Evolutionary conservation across 2,888 invertebrate genomes (phyloP).

Genomic region (Linnaemya vulpina): DNA sequence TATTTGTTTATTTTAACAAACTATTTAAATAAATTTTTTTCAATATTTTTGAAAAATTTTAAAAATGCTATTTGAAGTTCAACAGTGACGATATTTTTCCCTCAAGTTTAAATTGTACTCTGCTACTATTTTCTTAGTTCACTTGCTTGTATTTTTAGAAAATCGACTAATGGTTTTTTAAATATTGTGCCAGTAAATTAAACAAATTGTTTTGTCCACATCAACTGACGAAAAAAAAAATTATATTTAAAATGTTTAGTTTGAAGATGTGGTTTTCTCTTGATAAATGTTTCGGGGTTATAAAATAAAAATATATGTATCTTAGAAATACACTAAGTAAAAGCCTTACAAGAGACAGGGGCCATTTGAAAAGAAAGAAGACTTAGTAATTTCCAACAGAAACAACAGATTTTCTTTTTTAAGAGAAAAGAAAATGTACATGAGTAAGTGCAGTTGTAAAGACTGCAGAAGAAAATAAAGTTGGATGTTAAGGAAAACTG

Average conservation of each 20-base stretch:
- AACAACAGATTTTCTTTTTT: slow-evolving; percentile 13
- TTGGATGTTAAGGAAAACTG: slow-evolving; percentile 12
- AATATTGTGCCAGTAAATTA: slow-evolving; percentile 61
- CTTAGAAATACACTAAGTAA: slow-evolving; percentile 4
- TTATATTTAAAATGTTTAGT: slow-evolving; percentile 65
- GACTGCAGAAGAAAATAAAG: not conserved
- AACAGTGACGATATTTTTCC: not conserved
- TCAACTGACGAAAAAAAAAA: slow-evolving; percentile 58
- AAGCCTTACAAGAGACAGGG: slow-evolving; percentile 24
- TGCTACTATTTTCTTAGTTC: slow-evolving; percentile 18
- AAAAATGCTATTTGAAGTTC: slow-evolving; percentile 32
- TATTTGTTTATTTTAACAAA: no score
- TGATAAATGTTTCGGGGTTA: slow-evolving; percentile 65
- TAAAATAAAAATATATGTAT: slow-evolving; percentile 30
- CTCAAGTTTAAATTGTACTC: not conserved
- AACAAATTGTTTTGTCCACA: slow-evolving; percentile 71
- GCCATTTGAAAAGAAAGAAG: slow-evolving; percentile 26
- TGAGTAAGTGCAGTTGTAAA: not conserved
- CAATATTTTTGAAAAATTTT: no score
- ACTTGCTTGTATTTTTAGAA: slow-evolving; percentile 6
- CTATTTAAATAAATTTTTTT: no score
- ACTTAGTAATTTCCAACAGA: slow-evolving; percentile 33
- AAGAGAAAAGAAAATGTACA: not conserved
- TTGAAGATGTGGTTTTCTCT: slow-evolving; percentile 68
- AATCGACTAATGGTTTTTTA: slow-evolving; percentile 62